Base-by-base conservation (phyloP, 2,888 invertebrate species). In the Oscheius sp. region DNA sequence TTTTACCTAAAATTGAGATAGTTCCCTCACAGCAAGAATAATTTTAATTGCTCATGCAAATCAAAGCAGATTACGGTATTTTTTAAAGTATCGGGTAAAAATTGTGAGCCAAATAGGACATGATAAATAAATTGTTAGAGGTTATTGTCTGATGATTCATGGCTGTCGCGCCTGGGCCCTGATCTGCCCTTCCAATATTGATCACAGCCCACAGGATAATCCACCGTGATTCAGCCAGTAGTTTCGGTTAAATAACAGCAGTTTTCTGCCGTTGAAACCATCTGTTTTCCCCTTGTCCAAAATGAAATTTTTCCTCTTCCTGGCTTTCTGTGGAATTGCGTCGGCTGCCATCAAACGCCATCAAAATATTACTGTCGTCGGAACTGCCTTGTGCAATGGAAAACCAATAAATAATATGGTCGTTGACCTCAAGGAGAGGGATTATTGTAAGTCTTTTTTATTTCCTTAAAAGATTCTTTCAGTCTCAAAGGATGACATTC, bases 341-440 rank as follows among this genome's bases (percentile, higher is more conserved):
- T 18, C 21, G 23, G 66, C 66, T 27, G 49, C 23, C 5, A 66
- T 66, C 27, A 66, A 66, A 29, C 25, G 66, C 6, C 49, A 49
- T 49, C 66, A 66, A 25, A 66, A 66, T 21, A 52, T 66, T 25
- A 66, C 66, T 18, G 29, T 66, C 7, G 16, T 52, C 16, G 66
- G 66, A 29, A 18, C 21, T 12, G 49, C 21, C n/a, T 1, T 27
- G 9, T 66, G 66, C 35, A 27, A 49, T 27, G 66, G 66, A 1
- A 66, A 52, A n/a, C 52, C 66, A 7, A 25, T 49, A 9, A 27
- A 23, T 12, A 27, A 49, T 29, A 21, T 49, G 13, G 13, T 29
- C n/a, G 35, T 66, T 0, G 66, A 66, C 18, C 29, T 66, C 13
- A 66, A 66, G 41, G 66, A 66, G 29, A 66, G 49, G 35, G 66